phyloP scores from a whole-genome alignment of 2,113 vertebrate species.

The Taurulus bubalis region DNA sequence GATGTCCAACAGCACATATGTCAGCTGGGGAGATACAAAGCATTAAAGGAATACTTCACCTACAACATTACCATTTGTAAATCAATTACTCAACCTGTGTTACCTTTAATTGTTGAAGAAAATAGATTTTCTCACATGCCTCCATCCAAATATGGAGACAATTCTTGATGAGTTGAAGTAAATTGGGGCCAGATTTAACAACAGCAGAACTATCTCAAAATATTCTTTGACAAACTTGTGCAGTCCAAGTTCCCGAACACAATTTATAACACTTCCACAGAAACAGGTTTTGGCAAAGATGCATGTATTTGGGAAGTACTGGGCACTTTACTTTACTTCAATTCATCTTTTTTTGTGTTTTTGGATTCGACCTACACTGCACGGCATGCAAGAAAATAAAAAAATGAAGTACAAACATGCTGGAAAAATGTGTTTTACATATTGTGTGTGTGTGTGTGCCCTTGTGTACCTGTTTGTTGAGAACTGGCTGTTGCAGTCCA shows the following conservation, averaged over 20 bases:
- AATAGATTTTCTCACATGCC: background rate
- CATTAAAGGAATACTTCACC: background rate
- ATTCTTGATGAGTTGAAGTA: background rate
- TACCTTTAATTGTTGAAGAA: background rate
- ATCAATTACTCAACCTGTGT: background rate
- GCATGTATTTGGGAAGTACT: background rate
- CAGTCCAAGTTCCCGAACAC: too few relatives aligned
- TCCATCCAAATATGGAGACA: background rate
- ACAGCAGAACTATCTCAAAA: background rate
- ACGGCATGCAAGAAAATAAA: background rate
- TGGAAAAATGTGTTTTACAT: background rate
- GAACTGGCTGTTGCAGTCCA: slow-evolving; percentile 94
- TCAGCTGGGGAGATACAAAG: slow-evolving; percentile 84
- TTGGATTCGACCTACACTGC: background rate
- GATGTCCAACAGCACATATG: slow-evolving; percentile 95
- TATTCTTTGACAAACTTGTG: background rate
- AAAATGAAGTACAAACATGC: background rate
- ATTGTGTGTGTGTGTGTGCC: background rate
- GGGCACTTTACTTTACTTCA: background rate
- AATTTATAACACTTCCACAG: too few relatives aligned
- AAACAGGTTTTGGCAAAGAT: too few relatives aligned
- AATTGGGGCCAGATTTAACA: background rate
- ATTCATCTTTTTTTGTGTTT: background rate
- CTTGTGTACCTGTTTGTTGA: slow-evolving; percentile 93
- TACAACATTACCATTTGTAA: background rate